Base-by-base conservation (phyloP, 2,113 vertebrate species). In the Chrysochloris asiatica region DNA sequence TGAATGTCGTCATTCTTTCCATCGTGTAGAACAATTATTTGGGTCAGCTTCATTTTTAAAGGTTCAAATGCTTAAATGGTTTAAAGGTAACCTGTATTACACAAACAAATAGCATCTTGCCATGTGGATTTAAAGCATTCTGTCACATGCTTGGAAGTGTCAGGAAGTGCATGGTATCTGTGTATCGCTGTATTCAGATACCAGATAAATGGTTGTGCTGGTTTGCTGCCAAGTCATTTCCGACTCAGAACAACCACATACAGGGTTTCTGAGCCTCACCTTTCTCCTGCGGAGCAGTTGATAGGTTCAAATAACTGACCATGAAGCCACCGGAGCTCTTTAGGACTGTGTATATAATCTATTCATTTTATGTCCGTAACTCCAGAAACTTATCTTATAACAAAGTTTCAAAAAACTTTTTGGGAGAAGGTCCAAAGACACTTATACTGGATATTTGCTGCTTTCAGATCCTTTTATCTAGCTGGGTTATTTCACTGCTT, bases 141-240 rank as follows among this genome's bases (percentile, higher is more conserved):
- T 63, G 56, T 83, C 24, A 78, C 45, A 22, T 67, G 73, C 36
- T 50, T 92, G 54, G 91, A 93, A 93, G 63, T 83, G 26, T 75
- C 54, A 84, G 4, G 9, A 22, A 4, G 3, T 82, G 81, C 38
- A 75, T 43, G 43, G 63, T 59, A 6, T 50, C 43, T 61, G 17
- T 76, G n/a, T 75, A 22, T 90, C 36, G 65, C 24, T 76, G 8
- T 28, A 22, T n/a, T n/a, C n/a, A n/a, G n/a, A n/a, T n/a, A n/a
- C n/a, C n/a, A n/a, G n/a, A n/a, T n/a, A n/a, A n/a, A n/a, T n/a
- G n/a, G n/a, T n/a, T n/a, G n/a, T n/a, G n/a, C n/a, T n/a, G n/a
- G n/a, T n/a, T n/a, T n/a, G n/a, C n/a, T n/a, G n/a, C n/a, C n/a
- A n/a, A n/a, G n/a, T n/a, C n/a, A n/a, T n/a, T n/a, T n/a, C n/a